Evolutionary conservation across 2,797 vertebrate genomes (phyloP).

Genomic region (Pseudocheirus occidentalis): DNA sequence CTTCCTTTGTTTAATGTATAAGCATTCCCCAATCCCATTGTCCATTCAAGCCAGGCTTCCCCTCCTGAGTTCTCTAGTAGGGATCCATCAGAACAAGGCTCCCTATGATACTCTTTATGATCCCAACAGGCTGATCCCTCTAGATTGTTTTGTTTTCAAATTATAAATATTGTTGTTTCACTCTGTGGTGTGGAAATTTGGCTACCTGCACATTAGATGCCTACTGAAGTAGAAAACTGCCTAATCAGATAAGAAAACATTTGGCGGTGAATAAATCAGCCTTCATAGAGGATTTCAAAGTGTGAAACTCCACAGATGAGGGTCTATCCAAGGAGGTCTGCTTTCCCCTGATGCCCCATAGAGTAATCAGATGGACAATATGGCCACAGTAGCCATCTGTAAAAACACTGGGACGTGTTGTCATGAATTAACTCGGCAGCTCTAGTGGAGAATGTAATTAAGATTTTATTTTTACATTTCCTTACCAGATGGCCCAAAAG

Average conservation of each 20-base stretch:
- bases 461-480: constrained; percentile 82
- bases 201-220: constrained; percentile 86
- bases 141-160: constrained; percentile 87
- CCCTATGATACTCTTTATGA: constrained; percentile 82
- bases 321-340: constrained; percentile 82
- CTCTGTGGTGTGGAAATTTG: constrained; percentile 84
- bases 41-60: constrained; percentile 76
- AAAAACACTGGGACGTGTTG: constrained; percentile 84
- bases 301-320: constrained; percentile 84
- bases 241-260: constrained; percentile 90
- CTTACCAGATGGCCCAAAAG: constrained; percentile 73
- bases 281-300: constrained; percentile 86
- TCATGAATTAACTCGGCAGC: constrained; percentile 83
- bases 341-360: constrained; percentile 83
- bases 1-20: constrained; percentile 81
- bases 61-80: constrained; percentile 68
- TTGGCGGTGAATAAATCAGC: constrained; percentile 85
- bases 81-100: constrained; percentile 80
- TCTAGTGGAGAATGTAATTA: constrained; percentile 79
- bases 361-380: constrained; percentile 83
- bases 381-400: constrained; percentile 85
- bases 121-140: constrained; percentile 80
- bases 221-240: constrained; percentile 87
- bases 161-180: constrained; percentile 89
- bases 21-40: constrained; percentile 72